phyloP scores from a whole-genome alignment of 2,797 vertebrate species.

The Silurus aristotelis region DNA sequence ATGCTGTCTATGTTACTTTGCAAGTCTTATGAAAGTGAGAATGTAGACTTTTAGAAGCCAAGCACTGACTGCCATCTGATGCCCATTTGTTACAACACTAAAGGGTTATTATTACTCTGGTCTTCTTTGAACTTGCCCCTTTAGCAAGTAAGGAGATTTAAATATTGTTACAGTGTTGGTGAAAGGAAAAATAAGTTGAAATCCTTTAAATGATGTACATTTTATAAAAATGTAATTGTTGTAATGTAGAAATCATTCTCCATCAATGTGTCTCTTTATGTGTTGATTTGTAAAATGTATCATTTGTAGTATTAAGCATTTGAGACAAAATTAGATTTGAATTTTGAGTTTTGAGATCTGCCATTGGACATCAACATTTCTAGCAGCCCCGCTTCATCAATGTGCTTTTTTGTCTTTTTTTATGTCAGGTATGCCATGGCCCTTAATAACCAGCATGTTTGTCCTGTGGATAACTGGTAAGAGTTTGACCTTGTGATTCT shows the following conservation, averaged over 20 bases:
- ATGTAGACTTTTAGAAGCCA: constrained; percentile 5
- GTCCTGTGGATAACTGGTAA: constrained; percentile 82
- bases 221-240: neutral
- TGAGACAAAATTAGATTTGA: neutral
- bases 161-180: constrained; percentile 15
- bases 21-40: constrained; percentile 22
- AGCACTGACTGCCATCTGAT: constrained; percentile 34
- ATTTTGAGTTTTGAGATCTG: neutral
- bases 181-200: neutral
- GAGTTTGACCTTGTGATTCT: constrained; percentile 17
- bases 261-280: neutral
- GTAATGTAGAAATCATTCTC: neutral
- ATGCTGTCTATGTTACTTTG: constrained; percentile 26
- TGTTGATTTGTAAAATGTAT: neutral
- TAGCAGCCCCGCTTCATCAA: neutral
- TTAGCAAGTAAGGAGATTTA: constrained; percentile 28
- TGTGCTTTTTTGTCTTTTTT: constrained; percentile 29
- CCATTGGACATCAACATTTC: neutral
- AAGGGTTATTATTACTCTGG: constrained; percentile 28
- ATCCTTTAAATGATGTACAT: neutral
- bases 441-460: constrained; percentile 81
- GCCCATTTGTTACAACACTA: constrained; percentile 51
- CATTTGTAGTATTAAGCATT: neutral
- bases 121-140: constrained; percentile 50
- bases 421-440: constrained; percentile 79